A percentile compares a stretch with the other conserved stretches of the same genome.
Evolutionary conservation across 2,113 vertebrate species (phyloP).

Genomic region (Lathamus discolor): DNA sequence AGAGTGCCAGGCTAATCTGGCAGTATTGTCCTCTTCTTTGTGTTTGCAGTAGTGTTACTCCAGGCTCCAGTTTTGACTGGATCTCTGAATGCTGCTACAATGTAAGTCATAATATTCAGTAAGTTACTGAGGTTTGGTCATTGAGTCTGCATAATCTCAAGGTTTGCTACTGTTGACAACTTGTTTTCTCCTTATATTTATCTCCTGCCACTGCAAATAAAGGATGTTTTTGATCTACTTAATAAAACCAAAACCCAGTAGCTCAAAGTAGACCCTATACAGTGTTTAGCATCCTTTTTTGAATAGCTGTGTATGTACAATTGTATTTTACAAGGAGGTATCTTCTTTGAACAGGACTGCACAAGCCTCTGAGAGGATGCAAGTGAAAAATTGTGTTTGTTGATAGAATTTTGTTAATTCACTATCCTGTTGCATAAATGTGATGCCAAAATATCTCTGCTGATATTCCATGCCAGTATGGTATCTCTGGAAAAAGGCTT

Average conservation of each 20-base stretch:
- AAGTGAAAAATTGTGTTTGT: background rate
- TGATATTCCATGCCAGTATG: background rate
- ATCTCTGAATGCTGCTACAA: background rate
- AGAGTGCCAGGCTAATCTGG: background rate
- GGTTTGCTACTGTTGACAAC: background rate
- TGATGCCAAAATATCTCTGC: background rate
- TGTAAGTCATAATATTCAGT: background rate
- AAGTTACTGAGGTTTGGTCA: background rate
- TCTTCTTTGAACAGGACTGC: background rate
- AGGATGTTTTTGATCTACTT: background rate
- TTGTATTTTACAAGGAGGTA: background rate
- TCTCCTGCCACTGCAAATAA: background rate
- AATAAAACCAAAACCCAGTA: background rate
- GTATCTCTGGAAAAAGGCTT: background rate
- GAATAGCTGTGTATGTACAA: background rate
- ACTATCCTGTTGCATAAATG: background rate
- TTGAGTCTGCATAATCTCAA: background rate
- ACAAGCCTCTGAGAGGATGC: background rate
- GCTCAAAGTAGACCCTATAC: background rate
- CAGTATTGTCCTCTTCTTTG: background rate
- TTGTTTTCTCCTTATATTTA: background rate
- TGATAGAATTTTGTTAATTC: background rate
- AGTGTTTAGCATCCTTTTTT: background rate
- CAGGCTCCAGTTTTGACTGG: slow-evolving; percentile 4
- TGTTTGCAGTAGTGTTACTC: background rate